phyloP scores from a whole-genome alignment of 64 coral and sea anemone genomes.

The Pachyseris speciosa region DNA sequence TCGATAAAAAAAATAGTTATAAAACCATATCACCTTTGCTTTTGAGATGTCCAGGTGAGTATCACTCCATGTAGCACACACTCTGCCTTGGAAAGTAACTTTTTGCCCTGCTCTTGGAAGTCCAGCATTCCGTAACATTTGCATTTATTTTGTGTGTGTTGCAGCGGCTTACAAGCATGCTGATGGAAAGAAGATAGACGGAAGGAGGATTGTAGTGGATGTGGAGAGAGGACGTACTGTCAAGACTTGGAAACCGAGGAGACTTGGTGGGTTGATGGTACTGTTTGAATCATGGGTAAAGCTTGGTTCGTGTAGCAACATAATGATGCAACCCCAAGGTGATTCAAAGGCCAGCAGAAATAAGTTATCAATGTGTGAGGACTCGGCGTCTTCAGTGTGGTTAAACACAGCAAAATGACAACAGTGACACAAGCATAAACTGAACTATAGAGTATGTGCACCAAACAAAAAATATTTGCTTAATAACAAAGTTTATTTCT shows the following conservation, averaged over 20 bases:
- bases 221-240: conserved; percentile 97
- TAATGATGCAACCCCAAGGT: no score
- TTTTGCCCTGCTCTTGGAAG: background rate
- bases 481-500: no score
- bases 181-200: conserved; percentile 99
- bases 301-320: no score
- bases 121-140: background rate
- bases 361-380: no score
- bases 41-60: background rate
- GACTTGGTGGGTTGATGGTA: conserved; percentile 71
- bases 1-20: background rate
- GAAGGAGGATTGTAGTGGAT: conserved; percentile 95
- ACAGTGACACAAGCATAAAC: no score
- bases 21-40: background rate
- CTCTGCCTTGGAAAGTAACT: background rate
- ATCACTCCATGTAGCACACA: background rate
- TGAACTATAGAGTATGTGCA: no score
- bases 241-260: conserved; percentile 93
- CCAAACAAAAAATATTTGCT: no score
- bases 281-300: no score
- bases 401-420: no score
- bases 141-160: conserved; percentile 8
- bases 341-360: no score
- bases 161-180: conserved; percentile 99
- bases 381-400: no score